phyloP scores from a whole-genome alignment of 2,888 invertebrate species.

The Pelosia muscerda region DNA sequence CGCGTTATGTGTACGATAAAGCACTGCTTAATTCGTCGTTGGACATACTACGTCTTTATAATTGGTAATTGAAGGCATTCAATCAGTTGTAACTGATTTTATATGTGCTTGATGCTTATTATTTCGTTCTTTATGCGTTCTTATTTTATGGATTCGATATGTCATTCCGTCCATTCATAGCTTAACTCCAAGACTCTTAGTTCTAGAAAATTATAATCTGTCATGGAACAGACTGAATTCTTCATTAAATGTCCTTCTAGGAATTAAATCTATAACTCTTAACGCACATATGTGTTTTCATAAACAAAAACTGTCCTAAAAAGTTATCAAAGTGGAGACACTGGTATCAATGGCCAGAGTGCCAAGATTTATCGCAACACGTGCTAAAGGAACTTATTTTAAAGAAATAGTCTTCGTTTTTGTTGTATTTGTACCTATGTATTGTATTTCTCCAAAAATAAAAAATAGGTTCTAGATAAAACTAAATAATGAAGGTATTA shows the following conservation, averaged over 20 bases:
- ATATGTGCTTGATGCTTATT: too few species aligned
- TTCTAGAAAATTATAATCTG: too few species aligned
- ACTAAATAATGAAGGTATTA: not conserved
- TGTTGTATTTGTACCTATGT: too few species aligned
- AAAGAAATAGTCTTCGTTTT: constrained; percentile 17
- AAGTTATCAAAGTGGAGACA: constrained; percentile 8
- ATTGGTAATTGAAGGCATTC: not conserved
- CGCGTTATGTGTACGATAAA: not conserved
- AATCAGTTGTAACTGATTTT: not conserved
- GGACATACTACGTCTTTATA: not conserved
- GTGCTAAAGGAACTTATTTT: constrained; percentile 43
- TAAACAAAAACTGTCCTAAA: constrained; percentile 10
- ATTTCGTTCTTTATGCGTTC: too few species aligned
- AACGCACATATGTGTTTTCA: not conserved
- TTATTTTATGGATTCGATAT: too few species aligned
- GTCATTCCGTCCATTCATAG: too few species aligned
- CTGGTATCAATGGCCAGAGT: constrained; percentile 16
- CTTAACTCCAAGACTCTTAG: too few species aligned
- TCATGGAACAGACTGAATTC: too few species aligned
- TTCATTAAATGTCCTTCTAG: too few species aligned
- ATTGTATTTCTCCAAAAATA: not conserved
- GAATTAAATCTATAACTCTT: not conserved
- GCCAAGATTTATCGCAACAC: constrained; percentile 48
- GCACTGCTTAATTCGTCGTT: not conserved
- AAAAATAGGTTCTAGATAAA: not conserved